A percentile compares a stretch with the other conserved stretches of the same genome.
Evolutionary conservation across 2,797 vertebrate species (phyloP).

Genomic region (Anguilla obscura): DNA sequence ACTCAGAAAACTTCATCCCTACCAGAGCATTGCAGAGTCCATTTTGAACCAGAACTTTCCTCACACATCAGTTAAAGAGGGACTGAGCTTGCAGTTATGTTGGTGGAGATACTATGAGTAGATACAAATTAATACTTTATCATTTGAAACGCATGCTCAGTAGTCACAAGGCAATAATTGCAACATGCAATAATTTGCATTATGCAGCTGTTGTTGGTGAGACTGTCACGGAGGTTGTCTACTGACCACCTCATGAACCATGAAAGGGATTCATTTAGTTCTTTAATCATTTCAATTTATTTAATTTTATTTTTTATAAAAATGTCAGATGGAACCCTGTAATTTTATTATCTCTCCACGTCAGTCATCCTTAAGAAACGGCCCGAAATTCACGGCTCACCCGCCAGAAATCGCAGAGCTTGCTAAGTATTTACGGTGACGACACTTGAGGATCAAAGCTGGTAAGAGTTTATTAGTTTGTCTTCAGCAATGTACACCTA

Average conservation of each 20-base stretch:
- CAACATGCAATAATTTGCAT: neutral
- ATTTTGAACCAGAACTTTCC: neutral
- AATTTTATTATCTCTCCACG: neutral
- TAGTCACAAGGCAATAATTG: neutral
- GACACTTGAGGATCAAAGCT: neutral
- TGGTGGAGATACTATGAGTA: neutral
- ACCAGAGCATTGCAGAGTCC: neutral
- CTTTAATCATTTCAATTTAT: neutral
- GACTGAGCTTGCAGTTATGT: neutral
- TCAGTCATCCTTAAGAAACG: neutral
- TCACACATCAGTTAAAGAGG: neutral
- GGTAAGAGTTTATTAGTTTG: neutral
- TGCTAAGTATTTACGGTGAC: neutral
- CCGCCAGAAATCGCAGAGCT: neutral
- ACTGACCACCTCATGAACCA: neutral
- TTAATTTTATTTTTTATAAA: neutral
- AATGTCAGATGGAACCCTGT: neutral
- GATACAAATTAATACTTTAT: neutral
- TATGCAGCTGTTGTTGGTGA: neutral
- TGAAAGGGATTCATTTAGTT: neutral
- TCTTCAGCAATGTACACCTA: conserved; percentile 48
- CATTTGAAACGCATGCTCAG: neutral
- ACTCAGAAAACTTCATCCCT: neutral
- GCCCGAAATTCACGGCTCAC: neutral
- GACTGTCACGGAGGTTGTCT: neutral